Evolutionary conservation across 2,113 vertebrate genomes (phyloP).

Genomic region (Carettochelys insculpta): DNA sequence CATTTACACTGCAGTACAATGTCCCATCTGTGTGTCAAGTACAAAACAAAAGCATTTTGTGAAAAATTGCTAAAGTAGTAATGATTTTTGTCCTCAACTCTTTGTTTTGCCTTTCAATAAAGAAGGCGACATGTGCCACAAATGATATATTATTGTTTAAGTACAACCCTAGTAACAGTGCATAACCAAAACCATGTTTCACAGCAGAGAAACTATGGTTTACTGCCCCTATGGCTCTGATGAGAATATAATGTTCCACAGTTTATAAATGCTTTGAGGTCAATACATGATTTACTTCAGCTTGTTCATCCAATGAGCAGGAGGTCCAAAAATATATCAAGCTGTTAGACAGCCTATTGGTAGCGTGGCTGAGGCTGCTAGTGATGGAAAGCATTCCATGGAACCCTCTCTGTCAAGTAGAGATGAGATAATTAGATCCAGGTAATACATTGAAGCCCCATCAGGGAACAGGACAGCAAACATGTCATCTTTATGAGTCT

Average conservation of each 20-base stretch:
- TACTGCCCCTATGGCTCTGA: slow-evolving; percentile 91
- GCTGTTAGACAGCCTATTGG: slow-evolving; percentile 83
- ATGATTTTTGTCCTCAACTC: slow-evolving; percentile 97
- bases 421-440: slow-evolving; percentile 89
- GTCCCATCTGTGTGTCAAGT: slow-evolving; percentile 87
- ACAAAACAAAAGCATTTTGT: slow-evolving; percentile 97
- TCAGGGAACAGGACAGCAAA: slow-evolving; percentile 80
- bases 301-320: slow-evolving; percentile 87
- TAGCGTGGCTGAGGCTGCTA: slow-evolving; percentile 76
- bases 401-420: slow-evolving; percentile 80
- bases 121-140: slow-evolving; percentile 90
- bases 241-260: slow-evolving; percentile 95
- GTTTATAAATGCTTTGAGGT: slow-evolving; percentile 95
- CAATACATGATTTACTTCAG: slow-evolving; percentile 95
- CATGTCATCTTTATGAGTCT: slow-evolving; percentile 83
- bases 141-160: slow-evolving; percentile 94
- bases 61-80: slow-evolving; percentile 97
- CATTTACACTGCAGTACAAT: slow-evolving; percentile 82
- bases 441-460: slow-evolving; percentile 85
- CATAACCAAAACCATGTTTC: slow-evolving; percentile 97
- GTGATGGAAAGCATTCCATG: slow-evolving; percentile 79
- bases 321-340: slow-evolving; percentile 90
- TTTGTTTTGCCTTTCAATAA: slow-evolving; percentile 99
- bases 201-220: slow-evolving; percentile 91
- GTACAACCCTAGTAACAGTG: slow-evolving; percentile 84